phyloP scores from a whole-genome alignment of 2,113 vertebrate species.

The Spermophilus dauricus region DNA sequence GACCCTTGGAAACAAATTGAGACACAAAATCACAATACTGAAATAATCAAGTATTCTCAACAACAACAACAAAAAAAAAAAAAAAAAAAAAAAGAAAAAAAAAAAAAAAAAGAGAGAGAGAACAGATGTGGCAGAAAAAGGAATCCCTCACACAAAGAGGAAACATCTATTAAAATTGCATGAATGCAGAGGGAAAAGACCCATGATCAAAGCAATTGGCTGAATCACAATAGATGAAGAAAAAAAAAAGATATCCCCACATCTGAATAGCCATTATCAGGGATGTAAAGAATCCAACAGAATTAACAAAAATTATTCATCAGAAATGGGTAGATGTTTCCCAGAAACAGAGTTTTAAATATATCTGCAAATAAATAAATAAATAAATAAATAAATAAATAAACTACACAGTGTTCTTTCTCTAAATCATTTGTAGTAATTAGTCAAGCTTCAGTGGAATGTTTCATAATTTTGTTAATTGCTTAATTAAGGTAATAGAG shows the following conservation, averaged over 20 bases:
- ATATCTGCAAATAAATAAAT: not conserved
- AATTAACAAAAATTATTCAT: not conserved
- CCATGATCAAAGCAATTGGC: slow-evolving; percentile 56
- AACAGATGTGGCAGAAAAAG: slow-evolving; percentile 42
- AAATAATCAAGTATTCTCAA: not conserved
- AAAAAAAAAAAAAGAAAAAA: too few relatives aligned
- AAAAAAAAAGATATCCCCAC: slow-evolving; percentile 1
- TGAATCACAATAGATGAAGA: slow-evolving; percentile 30
- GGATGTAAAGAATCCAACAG: not conserved
- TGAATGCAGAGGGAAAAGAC: slow-evolving; percentile 9
- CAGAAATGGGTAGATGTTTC: not conserved
- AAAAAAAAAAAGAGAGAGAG: too few relatives aligned
- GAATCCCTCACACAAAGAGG: not conserved
- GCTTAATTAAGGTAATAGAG: too few relatives aligned
- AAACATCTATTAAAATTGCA: not conserved
- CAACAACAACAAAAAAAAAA: too few relatives aligned
- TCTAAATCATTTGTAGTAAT: too few relatives aligned
- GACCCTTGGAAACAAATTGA: not conserved
- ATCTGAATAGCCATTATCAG: not conserved
- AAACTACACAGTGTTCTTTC: not conserved
- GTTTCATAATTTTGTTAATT: too few relatives aligned
- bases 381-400: not conserved
- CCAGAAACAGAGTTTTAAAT: slow-evolving; percentile 50
- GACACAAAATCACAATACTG: not conserved
- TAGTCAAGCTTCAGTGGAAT: too few relatives aligned